Base-by-base conservation (phyloP, 2,797 vertebrate species). In the Sebastes steindachneri region DNA sequence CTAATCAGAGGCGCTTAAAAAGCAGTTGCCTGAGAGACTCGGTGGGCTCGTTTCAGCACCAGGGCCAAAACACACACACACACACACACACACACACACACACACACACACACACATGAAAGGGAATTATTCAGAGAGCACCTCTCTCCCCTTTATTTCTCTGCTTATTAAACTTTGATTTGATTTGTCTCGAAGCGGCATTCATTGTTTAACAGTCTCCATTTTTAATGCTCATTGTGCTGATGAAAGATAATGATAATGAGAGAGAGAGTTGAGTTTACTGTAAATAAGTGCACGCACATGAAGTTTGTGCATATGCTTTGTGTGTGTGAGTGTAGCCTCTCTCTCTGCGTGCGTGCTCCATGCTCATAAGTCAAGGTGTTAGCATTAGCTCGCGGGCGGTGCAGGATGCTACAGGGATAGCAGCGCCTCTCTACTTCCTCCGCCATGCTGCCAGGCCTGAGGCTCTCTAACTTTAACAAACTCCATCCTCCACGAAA, bases 51-150 rank as follows among this genome's bases (percentile, higher is more conserved):
- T 82, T 87, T 82, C 70, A 84, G 77, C 79, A 81, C 12, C 14
- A 68, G 3, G 3, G 23, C 23, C 33, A 75, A 75, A 82, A 79
- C 23, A 25, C 23, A 25, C 23, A 29, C 28, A 65, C 35, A 59
- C 45, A 74, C 74, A 65, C 35, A 59, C 45, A 80, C 70, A 83
- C 84, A 73, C n/a, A 79, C 23, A 25, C 23, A 25, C 23, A 29
- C 28, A 65, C 35, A 59, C 45, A 74, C 74, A 65, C 35, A 59
- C 45, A 80, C 70, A 83, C 84, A 73, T 95, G 87, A 95, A 93
- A 94, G 82, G 69, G 95, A 96, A 95, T 95, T 93, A 95, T 96
- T 95, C 88, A 95, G 82, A 67, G 26, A 21, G 9, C 75, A 77
- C 74, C 78, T 85, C 83, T 77, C 41, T 77, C 48, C 64, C 11